Evolutionary conservation across 2,888 invertebrate species (phyloP).

Genomic region (Acanthopleura granulata): DNA sequence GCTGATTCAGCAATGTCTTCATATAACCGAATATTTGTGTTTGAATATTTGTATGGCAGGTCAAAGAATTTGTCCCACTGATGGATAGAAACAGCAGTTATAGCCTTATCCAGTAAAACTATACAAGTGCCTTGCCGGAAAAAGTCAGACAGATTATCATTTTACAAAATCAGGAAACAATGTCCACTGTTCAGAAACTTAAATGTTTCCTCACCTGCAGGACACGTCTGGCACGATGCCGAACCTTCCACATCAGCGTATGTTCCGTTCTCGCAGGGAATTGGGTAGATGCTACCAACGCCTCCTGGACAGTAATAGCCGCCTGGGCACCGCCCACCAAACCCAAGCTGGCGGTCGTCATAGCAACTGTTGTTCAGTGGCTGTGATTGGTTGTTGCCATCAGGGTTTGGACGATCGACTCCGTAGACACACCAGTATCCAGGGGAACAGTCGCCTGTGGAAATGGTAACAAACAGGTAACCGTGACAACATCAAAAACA

Average conservation of each 20-base stretch:
- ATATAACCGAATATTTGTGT: too few relatives aligned
- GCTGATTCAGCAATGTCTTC: too few relatives aligned
- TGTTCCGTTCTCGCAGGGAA: constrained; percentile 61
- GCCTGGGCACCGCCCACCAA: constrained; percentile 58
- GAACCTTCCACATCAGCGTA: constrained; percentile 59
- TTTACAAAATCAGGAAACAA: too few relatives aligned
- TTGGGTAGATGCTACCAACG: constrained; percentile 45
- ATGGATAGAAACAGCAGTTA: too few relatives aligned
- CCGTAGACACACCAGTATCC: constrained; percentile 64
- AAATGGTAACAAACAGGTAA: background rate
- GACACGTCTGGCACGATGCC: constrained; percentile 52
- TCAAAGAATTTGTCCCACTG: too few relatives aligned
- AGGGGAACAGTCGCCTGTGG: constrained; percentile 57
- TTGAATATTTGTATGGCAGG: too few relatives aligned
- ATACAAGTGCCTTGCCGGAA: too few relatives aligned
- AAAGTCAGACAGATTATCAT: too few relatives aligned
- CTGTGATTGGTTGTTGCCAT: constrained; percentile 49
- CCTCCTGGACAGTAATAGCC: constrained; percentile 63
- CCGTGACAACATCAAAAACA: too few relatives aligned
- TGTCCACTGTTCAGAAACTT: background rate
- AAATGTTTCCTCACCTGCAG: constrained; percentile 44
- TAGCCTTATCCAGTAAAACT: too few relatives aligned
- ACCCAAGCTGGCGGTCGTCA: constrained; percentile 54
- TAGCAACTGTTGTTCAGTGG: constrained; percentile 53
- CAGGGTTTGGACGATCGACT: constrained; percentile 57